Conservation (phyloP, 2,888 invertebrate species). For the Chrysolina haemoptera region DNA sequence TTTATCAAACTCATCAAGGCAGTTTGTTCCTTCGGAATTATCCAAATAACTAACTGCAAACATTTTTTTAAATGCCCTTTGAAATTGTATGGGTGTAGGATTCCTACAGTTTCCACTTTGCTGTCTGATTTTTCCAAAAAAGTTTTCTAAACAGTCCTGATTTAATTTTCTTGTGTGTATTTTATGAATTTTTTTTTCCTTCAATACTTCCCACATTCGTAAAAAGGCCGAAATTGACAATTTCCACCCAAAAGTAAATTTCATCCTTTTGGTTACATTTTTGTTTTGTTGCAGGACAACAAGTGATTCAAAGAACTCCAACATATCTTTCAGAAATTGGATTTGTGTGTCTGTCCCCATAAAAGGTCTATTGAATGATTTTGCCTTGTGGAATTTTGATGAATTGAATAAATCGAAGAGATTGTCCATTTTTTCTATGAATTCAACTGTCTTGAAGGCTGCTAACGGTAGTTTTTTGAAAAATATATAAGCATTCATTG, state of each 20-base stretch:
- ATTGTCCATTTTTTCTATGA: no score
- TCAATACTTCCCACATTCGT: constrained; percentile 37
- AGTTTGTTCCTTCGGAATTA: constrained; percentile 41
- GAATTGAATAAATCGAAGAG: constrained; percentile 48
- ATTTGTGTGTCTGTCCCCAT: constrained; percentile 37
- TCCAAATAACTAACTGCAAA: constrained; percentile 43
- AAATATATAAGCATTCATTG: constrained; percentile 32
- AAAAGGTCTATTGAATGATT: constrained; percentile 23
- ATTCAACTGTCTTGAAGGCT: constrained; percentile 37
- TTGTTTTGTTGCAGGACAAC: constrained; percentile 7
- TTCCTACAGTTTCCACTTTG: constrained; percentile 44
- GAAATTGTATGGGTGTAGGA: constrained; percentile 47
- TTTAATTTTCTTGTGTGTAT: constrained; percentile 48
- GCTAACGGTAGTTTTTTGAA: constrained; percentile 30
- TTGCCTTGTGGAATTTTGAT: background rate
- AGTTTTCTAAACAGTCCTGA: constrained; percentile 48
- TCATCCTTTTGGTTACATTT: constrained; percentile 35
- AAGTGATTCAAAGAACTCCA: background rate
- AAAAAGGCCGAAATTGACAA: constrained; percentile 32
- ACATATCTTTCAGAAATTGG: constrained; percentile 33
- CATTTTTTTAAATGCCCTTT: constrained; percentile 48
- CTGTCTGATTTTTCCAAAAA: constrained; percentile 50
- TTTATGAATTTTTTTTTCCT: constrained; percentile 30
- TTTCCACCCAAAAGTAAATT: constrained; percentile 40
- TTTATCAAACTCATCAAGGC: constrained; percentile 44